Evolutionary conservation across 2,888 invertebrate genomes (phyloP).

Genomic region (Tuta absoluta): DNA sequence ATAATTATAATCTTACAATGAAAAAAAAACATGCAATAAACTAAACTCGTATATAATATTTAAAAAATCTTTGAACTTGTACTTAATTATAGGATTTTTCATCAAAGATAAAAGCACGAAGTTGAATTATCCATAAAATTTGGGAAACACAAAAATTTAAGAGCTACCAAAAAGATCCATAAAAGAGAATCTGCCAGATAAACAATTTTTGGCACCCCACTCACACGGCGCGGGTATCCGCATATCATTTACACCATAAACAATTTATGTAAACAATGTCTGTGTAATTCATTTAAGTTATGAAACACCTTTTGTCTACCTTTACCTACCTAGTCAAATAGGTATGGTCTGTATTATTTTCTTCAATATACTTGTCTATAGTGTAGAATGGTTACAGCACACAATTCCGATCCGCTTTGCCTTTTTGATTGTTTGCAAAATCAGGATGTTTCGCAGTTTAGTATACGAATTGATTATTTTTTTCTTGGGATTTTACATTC

Average conservation of each 20-base stretch:
- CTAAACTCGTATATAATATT: not conserved
- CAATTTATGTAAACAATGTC: conserved; percentile 41
- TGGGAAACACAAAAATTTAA: conserved; percentile 14
- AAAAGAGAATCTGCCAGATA: conserved; percentile 29
- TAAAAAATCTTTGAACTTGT: not conserved
- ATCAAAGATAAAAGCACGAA: conserved; percentile 8
- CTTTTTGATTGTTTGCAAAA: no score
- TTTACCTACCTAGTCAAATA: no score
- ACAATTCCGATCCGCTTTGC: no score
- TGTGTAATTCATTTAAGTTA: conserved; percentile 33
- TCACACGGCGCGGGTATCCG: conserved; percentile 37
- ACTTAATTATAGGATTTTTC: not conserved
- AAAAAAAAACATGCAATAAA: not conserved
- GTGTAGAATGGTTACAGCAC: no score
- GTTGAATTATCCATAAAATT: conserved; percentile 1
- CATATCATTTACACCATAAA: conserved; percentile 40
- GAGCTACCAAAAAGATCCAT: conserved; percentile 17
- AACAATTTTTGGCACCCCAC: conserved; percentile 38
- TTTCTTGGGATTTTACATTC: no score
- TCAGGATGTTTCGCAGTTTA: no score
- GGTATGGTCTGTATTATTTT: no score
- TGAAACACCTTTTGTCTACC: no score
- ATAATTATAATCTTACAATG: no score
- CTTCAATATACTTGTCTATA: no score
- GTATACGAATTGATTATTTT: no score